Conservation (phyloP, 2,888 invertebrate genomes). For the Scaptodrosophila latifasciaeformis region DNA sequence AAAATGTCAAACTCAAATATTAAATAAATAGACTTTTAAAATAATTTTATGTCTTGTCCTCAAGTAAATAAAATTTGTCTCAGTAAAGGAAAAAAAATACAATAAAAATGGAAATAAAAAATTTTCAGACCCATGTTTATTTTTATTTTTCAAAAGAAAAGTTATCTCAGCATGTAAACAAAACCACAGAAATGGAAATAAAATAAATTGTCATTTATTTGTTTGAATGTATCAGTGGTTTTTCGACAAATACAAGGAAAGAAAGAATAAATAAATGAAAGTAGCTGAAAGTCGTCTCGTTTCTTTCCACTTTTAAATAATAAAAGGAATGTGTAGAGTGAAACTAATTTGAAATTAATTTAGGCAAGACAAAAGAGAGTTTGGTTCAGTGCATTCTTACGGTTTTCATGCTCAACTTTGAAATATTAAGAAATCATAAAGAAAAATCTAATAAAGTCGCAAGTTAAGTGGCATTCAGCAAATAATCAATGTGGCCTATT, state of each 20-base stretch:
- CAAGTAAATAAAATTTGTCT: too few relatives aligned
- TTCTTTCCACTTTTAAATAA: background rate
- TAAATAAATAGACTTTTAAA: too few relatives aligned
- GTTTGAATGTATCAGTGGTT: slow-evolving; percentile 7
- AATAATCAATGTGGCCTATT: slow-evolving; percentile 2
- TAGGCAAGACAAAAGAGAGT: slow-evolving; percentile 10
- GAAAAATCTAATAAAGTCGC: slow-evolving; percentile 43
- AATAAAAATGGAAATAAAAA: background rate
- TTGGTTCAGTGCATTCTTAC: slow-evolving; percentile 1
- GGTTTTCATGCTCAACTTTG: background rate
- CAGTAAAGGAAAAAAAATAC: background rate
- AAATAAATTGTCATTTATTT: slow-evolving; percentile 26
- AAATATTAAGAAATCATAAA: slow-evolving; percentile 35
- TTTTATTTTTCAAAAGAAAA: too few relatives aligned
- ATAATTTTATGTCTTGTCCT: too few relatives aligned
- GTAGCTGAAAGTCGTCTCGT: slow-evolving; percentile 30
- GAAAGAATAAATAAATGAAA: slow-evolving; percentile 9
- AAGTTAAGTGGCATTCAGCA: slow-evolving; percentile 16
- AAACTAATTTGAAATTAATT: slow-evolving; percentile 27
- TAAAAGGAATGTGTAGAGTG: slow-evolving; percentile 5
- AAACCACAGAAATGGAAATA: slow-evolving; percentile 24
- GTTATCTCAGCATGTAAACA: slow-evolving; percentile 1
- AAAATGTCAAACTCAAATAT: too few relatives aligned
- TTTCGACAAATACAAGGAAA: slow-evolving; percentile 36
- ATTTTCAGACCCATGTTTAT: too few relatives aligned